Evolutionary conservation across 2,888 invertebrate genomes (phyloP).

Genomic region (Brenthis hecate): DNA sequence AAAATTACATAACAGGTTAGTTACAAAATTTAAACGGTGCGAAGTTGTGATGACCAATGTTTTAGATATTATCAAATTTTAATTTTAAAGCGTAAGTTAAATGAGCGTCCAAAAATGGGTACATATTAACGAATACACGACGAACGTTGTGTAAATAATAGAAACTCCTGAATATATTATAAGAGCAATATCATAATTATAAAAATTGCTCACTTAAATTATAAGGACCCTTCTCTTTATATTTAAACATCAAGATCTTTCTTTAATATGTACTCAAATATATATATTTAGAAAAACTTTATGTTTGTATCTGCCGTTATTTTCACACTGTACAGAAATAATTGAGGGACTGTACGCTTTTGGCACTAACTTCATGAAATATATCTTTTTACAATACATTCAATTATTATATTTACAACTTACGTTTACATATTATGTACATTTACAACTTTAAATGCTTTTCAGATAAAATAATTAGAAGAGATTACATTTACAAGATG

Average conservation of each 20-base stretch:
- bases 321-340: constrained; percentile 58
- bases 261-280: constrained; percentile 4
- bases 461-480: constrained; percentile 41
- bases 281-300: constrained; percentile 17
- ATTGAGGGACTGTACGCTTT: constrained; percentile 69
- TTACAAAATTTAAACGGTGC: constrained; percentile 20
- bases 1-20: constrained; percentile 11
- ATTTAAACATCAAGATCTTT: background rate
- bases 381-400: constrained; percentile 71
- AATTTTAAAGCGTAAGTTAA: constrained; percentile 60
- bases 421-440: constrained; percentile 51
- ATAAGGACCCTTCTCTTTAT: constrained; percentile 7
- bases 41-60: constrained; percentile 15
- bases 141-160: background rate
- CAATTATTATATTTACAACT: constrained; percentile 76
- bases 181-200: constrained; percentile 18
- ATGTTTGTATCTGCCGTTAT: constrained; percentile 27
- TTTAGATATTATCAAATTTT: constrained; percentile 49
- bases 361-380: constrained; percentile 80
- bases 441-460: constrained; percentile 64
- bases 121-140: constrained; percentile 14
- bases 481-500: constrained; percentile 53
- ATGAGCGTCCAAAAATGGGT: constrained; percentile 22
- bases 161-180: constrained; percentile 16
- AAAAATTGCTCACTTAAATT: constrained; percentile 11